phyloP scores from a whole-genome alignment of 2,797 vertebrate species.

The Ctenopoma multispine region DNA sequence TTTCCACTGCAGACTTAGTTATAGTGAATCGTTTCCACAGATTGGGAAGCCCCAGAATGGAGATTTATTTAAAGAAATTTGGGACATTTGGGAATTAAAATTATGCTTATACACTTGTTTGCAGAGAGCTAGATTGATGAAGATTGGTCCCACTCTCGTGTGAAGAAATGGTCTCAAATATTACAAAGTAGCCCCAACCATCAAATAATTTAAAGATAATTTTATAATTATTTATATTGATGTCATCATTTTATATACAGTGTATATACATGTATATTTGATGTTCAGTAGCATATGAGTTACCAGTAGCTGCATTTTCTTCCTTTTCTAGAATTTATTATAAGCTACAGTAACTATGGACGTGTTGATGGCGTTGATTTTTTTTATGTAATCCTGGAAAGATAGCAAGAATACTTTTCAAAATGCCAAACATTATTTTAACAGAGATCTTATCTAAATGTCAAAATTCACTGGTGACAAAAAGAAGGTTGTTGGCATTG shows the following conservation, averaged over 20 bases:
- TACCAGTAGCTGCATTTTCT: background rate
- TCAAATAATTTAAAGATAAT: background rate
- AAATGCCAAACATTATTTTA: background rate
- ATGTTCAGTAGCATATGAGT: background rate
- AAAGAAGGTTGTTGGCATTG: background rate
- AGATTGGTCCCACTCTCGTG: background rate
- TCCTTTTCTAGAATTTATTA: background rate
- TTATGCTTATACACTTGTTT: background rate
- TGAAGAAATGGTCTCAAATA: background rate
- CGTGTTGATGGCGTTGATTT: too few species aligned
- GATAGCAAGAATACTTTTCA: background rate
- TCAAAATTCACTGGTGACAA: background rate
- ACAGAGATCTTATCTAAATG: background rate
- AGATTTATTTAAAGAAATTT: slow-evolving; percentile 1
- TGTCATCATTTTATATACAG: too few species aligned
- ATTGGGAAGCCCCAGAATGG: background rate
- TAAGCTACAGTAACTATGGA: too few species aligned
- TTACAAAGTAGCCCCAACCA: background rate
- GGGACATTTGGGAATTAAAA: background rate
- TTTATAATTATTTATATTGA: background rate
- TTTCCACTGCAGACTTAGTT: slow-evolving; percentile 14
- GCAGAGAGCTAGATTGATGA: background rate
- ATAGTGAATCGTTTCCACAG: slow-evolving; percentile 6
- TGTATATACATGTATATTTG: too few species aligned
- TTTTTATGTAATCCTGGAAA: too few species aligned